Percentiles rank a stretch among this genome's conserved stretches.
These are phyloP conservation scores for Ephialtes manifestator DNA, from an alignment of 2,888 invertebrate genomes.

Conservation along the genomic window DNA sequence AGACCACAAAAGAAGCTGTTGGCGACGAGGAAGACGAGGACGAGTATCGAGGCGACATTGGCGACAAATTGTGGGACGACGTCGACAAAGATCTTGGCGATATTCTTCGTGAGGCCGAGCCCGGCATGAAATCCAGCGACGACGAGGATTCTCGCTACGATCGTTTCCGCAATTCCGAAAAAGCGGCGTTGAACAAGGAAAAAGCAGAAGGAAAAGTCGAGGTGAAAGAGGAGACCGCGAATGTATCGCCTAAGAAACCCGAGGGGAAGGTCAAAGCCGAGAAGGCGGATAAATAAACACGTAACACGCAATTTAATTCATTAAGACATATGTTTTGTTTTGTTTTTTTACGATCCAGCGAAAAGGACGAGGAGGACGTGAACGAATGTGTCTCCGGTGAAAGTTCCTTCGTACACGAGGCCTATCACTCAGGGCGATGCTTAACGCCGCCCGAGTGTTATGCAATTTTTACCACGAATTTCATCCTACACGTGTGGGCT, in stretches of 20 bases:
- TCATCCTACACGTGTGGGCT: slow-evolving; percentile 15
- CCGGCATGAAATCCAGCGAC: slow-evolving; percentile 88
- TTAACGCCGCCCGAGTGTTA: slow-evolving; percentile 3
- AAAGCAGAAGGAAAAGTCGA: slow-evolving; percentile 83
- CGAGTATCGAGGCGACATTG: slow-evolving; percentile 84
- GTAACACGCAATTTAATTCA: slow-evolving; percentile 3
- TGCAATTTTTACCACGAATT: slow-evolving; percentile 41
- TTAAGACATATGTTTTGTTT: slow-evolving; percentile 21
- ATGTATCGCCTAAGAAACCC: slow-evolving; percentile 78
- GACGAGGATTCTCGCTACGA: slow-evolving; percentile 90
- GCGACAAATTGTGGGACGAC: slow-evolving; percentile 93
- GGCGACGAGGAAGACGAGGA: slow-evolving; percentile 86
- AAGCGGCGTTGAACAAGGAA: slow-evolving; percentile 82
- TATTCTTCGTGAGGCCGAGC: slow-evolving; percentile 89
- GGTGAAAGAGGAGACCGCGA: slow-evolving; percentile 84
- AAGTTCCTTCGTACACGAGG: slow-evolving; percentile 56
- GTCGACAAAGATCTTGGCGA: slow-evolving; percentile 94
- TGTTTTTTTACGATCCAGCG: slow-evolving; percentile 36
- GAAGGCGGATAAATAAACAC: slow-evolving; percentile 76
- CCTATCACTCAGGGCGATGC: slow-evolving; percentile 46
- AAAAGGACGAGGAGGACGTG: slow-evolving; percentile 13
- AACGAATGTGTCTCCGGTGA: slow-evolving; percentile 37
- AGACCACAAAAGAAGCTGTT: slow-evolving; percentile 73
- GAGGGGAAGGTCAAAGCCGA: slow-evolving; percentile 77
- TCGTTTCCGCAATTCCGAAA: slow-evolving; percentile 90